Evolutionary conservation across 2,888 invertebrate genomes (phyloP).

Genomic region (Drosophila gaucha): DNA sequence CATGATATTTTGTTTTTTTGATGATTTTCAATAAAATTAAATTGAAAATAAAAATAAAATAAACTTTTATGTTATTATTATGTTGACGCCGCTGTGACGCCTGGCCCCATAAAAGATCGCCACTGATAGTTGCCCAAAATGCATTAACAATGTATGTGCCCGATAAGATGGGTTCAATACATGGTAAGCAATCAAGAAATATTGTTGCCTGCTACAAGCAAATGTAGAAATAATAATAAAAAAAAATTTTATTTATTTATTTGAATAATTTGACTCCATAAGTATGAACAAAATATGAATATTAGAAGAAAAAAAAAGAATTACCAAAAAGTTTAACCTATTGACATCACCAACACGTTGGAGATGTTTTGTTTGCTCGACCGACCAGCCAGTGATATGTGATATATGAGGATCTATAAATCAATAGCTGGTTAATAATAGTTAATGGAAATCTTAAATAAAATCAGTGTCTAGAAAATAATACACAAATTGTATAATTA

Average conservation of each 20-base stretch:
- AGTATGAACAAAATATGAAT: too few species aligned
- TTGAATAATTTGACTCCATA: too few species aligned
- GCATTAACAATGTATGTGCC: constrained; percentile 28
- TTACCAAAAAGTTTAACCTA: too few species aligned
- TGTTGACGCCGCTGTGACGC: constrained; percentile 67
- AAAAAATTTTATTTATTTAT: neutral
- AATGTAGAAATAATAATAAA: neutral
- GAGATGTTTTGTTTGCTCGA: too few species aligned
- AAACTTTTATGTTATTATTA: constrained; percentile 77
- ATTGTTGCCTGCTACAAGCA: neutral
- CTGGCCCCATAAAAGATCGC: constrained; percentile 49
- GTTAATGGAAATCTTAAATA: too few species aligned
- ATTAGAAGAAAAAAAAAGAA: too few species aligned
- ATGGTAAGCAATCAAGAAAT: constrained; percentile 1
- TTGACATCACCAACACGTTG: too few species aligned
- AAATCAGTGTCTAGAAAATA: too few species aligned
- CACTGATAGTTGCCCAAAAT: constrained; percentile 35
- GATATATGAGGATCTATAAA: too few species aligned
- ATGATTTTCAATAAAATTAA: constrained; percentile 81
- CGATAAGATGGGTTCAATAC: neutral
- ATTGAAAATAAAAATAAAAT: constrained; percentile 83
- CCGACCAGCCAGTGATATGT: too few species aligned
- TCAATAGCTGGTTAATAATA: too few species aligned
- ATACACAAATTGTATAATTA: too few species aligned
- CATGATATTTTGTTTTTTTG: constrained; percentile 58